phyloP scores from a whole-genome alignment of 1,140 invertebrate genomes.

The Penaeus japonicus region DNA sequence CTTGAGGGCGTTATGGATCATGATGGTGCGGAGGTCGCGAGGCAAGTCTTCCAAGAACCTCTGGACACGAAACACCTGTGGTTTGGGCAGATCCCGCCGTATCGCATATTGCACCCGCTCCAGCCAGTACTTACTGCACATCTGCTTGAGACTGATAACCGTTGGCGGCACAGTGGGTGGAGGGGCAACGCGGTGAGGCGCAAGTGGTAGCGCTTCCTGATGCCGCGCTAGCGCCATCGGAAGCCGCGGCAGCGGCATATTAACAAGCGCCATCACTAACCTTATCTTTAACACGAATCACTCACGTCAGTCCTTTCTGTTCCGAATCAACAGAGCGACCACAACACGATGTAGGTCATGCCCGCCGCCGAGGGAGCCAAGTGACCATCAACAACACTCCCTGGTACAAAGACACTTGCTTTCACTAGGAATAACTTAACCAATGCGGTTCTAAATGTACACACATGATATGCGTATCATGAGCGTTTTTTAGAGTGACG shows the following conservation, averaged over 20 bases:
- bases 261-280: conserved; percentile 21
- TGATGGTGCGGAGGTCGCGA: conserved; percentile 41
- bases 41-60: conserved; percentile 51
- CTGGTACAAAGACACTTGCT: too few species aligned
- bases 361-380: too few species aligned
- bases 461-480: too few species aligned
- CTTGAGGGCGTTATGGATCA: conserved; percentile 57
- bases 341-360: too few species aligned
- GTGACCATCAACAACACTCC: too few species aligned
- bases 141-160: conserved; percentile 47
- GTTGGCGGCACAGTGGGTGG: conserved; percentile 31
- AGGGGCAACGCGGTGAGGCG: conserved; percentile 17
- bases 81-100: conserved; percentile 52
- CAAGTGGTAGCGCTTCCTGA: conserved; percentile 46
- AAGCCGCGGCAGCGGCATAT: conserved; percentile 45
- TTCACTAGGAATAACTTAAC: too few species aligned
- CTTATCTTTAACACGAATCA: background rate
- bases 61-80: conserved; percentile 51
- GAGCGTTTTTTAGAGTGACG: background rate
- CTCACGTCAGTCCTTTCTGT: background rate
- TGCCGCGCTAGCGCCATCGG: conserved; percentile 52
- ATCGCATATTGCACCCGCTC: conserved; percentile 52
- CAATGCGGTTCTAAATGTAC: too few species aligned
- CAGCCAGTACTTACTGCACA: conserved; percentile 58
- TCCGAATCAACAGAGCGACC: too few species aligned